Evolutionary conservation across 2,113 vertebrate species (phyloP).

Genomic region (Oncorhynchus tshawytscha): DNA sequence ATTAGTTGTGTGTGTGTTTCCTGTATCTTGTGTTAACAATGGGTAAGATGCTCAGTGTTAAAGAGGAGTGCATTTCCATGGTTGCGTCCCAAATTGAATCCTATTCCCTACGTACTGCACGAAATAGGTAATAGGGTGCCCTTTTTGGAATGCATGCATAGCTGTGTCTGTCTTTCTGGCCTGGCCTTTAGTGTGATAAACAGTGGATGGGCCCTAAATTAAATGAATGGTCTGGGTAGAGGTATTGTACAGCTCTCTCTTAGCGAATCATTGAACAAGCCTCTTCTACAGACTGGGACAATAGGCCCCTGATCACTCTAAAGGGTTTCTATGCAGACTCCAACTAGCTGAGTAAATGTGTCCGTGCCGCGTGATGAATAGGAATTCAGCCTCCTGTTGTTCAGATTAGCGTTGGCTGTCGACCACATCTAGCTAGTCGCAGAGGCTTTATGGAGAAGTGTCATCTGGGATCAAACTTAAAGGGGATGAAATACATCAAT

Average conservation of each 20-base stretch:
- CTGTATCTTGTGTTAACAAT: background rate
- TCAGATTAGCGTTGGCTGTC: background rate
- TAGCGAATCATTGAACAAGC: background rate
- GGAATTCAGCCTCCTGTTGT: background rate
- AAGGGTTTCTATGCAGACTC: constrained; percentile 9
- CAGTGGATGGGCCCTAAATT: constrained; percentile 10
- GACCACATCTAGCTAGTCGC: too few relatives aligned
- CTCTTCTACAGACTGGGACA: background rate
- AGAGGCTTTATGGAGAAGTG: too few relatives aligned
- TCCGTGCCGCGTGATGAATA: constrained; percentile 2
- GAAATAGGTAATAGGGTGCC: too few relatives aligned
- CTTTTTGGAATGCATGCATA: background rate
- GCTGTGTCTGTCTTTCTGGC: background rate
- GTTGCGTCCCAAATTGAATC: too few relatives aligned
- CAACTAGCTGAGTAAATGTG: constrained; percentile 20
- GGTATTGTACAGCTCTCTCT: constrained; percentile 7
- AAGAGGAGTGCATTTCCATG: constrained; percentile 11
- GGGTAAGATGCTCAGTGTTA: background rate
- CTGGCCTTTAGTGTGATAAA: constrained; percentile 1
- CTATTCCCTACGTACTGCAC: too few relatives aligned
- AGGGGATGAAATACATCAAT: too few relatives aligned
- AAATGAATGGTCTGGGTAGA: constrained; percentile 16
- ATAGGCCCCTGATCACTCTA: background rate
- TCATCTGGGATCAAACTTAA: too few relatives aligned
- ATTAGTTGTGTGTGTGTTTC: background rate